These are phyloP conservation scores for Malthinus flaveolus DNA, from an alignment of 2,888 invertebrate species.

Conservation along the genomic window DNA sequence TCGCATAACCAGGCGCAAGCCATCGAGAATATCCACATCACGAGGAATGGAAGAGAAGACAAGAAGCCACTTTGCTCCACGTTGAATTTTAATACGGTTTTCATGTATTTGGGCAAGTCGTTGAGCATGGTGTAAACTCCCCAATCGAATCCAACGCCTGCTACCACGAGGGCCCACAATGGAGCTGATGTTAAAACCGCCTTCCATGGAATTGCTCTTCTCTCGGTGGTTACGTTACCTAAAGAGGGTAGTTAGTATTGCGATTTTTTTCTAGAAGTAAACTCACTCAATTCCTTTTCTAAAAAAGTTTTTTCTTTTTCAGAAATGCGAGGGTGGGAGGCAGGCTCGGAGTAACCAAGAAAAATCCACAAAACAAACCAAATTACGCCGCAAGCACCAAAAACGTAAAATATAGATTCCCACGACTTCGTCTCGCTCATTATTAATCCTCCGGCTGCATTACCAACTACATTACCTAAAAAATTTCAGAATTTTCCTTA, in stretches of 20 bases:
- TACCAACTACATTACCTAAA: conserved; percentile 4
- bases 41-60: conserved; percentile 65
- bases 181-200: conserved; percentile 69
- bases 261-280: not conserved
- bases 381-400: conserved; percentile 72
- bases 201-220: conserved; percentile 69
- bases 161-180: conserved; percentile 74
- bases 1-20: conserved; percentile 68
- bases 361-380: conserved; percentile 63
- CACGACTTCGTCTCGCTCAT: conserved; percentile 69
- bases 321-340: conserved; percentile 73
- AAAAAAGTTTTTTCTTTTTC: conserved; percentile 70
- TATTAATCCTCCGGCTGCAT: conserved; percentile 61
- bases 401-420: conserved; percentile 79
- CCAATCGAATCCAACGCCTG: conserved; percentile 79
- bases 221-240: not conserved
- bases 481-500: not conserved
- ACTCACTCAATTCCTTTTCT: conserved; percentile 63
- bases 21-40: conserved; percentile 67
- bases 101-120: conserved; percentile 60
- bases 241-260: not conserved
- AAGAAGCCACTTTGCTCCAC: conserved; percentile 64
- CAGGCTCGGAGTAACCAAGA: conserved; percentile 60
- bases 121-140: conserved; percentile 87
- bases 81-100: conserved; percentile 66